Conservation (phyloP, 2,797 vertebrate genomes). For the Centroberyx gerrardi region DNA sequence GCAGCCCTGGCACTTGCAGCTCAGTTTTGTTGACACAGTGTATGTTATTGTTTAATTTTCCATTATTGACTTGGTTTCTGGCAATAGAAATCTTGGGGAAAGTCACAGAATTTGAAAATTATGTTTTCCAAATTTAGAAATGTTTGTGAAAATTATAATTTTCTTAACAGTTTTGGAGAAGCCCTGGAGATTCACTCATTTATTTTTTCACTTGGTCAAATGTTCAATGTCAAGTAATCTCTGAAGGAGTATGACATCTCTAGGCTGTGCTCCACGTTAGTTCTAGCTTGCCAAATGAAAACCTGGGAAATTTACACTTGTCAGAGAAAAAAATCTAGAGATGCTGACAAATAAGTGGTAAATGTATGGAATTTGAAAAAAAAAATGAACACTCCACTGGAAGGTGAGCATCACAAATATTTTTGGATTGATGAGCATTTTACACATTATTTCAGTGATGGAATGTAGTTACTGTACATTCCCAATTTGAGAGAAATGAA, state of each 20-base stretch:
- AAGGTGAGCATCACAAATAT: not conserved
- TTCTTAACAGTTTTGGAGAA: slow-evolving; percentile 20
- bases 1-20: not conserved
- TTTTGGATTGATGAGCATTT: not conserved
- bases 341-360: slow-evolving; percentile 9
- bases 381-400: not conserved
- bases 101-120: not conserved
- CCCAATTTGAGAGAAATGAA: slow-evolving; percentile 12
- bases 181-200: not conserved
- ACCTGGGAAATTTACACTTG: slow-evolving; percentile 25
- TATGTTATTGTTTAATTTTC: not conserved
- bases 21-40: not conserved
- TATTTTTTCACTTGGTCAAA: not conserved
- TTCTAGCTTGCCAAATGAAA: slow-evolving; percentile 28
- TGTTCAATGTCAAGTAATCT: slow-evolving; percentile 24
- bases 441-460: not conserved
- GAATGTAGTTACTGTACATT: not conserved
- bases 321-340: not conserved
- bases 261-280: not conserved
- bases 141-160: not conserved
- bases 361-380: not conserved
- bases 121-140: not conserved
- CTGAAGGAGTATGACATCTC: slow-evolving; percentile 28
- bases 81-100: not conserved
- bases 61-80: not conserved